Percentiles rank a stretch among this genome's conserved stretches.
phyloP scores from a whole-genome alignment of 2,888 invertebrate species.

The Stenodema calcarata region DNA sequence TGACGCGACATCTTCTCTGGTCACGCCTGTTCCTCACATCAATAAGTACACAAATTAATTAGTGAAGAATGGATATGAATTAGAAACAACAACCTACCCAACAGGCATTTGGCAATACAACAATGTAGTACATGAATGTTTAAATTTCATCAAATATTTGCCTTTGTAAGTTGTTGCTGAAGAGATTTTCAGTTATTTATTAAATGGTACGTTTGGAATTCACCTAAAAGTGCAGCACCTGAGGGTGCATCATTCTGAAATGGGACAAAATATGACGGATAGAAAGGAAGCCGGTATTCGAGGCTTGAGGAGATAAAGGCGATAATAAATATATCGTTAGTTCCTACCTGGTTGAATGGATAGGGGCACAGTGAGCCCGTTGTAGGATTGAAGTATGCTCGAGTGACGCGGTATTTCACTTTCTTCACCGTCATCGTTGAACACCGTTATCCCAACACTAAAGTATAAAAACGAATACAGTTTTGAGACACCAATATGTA shows the following conservation, averaged over 20 bases:
- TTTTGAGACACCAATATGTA: neutral
- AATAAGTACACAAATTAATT: neutral
- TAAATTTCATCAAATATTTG: too few species aligned
- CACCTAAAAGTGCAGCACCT: too few species aligned
- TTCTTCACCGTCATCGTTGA: constrained; percentile 53
- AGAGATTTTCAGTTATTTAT: too few species aligned
- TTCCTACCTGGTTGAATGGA: constrained; percentile 53
- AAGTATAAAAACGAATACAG: neutral
- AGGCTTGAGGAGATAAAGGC: too few species aligned
- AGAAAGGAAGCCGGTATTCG: too few species aligned
- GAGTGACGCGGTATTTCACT: constrained; percentile 52
- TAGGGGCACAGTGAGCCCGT: constrained; percentile 52
- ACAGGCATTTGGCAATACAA: too few species aligned
- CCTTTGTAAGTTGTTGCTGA: too few species aligned
- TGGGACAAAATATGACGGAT: too few species aligned
- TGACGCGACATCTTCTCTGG: constrained; percentile 45
- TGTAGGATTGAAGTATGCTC: constrained; percentile 45
- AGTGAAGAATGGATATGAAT: neutral
- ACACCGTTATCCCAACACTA: constrained; percentile 52
- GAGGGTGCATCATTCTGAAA: too few species aligned
- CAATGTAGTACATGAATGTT: too few species aligned
- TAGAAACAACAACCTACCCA: too few species aligned
- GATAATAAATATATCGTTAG: neutral
- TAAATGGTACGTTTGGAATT: too few species aligned
- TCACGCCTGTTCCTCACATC: constrained; percentile 47